Base-by-base conservation (phyloP, 2,888 invertebrate genomes). In the Lasioglossum calceatum region DNA sequence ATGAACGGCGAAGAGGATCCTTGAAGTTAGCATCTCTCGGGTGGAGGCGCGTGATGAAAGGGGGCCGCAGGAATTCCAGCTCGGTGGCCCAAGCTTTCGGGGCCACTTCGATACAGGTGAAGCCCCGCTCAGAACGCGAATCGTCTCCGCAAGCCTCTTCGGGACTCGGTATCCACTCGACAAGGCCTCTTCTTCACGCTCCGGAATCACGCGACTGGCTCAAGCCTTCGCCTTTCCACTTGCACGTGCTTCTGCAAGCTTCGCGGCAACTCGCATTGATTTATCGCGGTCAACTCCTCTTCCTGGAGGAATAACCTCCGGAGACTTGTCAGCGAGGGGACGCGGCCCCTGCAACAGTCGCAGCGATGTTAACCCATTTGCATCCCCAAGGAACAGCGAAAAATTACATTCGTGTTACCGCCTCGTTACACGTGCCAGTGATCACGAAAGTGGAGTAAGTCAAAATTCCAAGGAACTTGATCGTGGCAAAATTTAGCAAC, bases 111-210 rank as follows among this genome's bases (percentile, higher is more conserved):
- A 61, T 27, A 27, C 27, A 61, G 61, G 5, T 27, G 27, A 61
- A 27, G 27, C 61, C 27, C 50, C 27, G 61, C n/a, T 61, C 61
- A 27, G 61, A 61, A 61, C 61, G 61, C 27, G 61, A 61, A 61
- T 61, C 61, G 27, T 61, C 61, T 61, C 61, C 27, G 61, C 61
- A 3, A 61, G 42, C 70, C 84, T 77, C 78, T 86, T 82, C 71
- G 77, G 67, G 79, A 23, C 86, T 88, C 87, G 82, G 64, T 87
- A 89, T 89, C 87, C 87, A 88, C 89, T 89, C 87, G 58, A 82
- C 67, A 71, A 27, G 61, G n/a, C 81, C 67, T 67, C 67, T 36
- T 67, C 83, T 81, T 77, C 87, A 77, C 84, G 87, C 87, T 87
- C 79, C 27, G 84, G 67, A 82, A 84, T 67, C 74, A 77, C 67